A percentile compares a stretch with the other conserved stretches of the same genome.
These are phyloP conservation scores for Kryphioiulus occultus DNA, from an alignment of 2,888 invertebrate genomes.

Conservation along the genomic window DNA sequence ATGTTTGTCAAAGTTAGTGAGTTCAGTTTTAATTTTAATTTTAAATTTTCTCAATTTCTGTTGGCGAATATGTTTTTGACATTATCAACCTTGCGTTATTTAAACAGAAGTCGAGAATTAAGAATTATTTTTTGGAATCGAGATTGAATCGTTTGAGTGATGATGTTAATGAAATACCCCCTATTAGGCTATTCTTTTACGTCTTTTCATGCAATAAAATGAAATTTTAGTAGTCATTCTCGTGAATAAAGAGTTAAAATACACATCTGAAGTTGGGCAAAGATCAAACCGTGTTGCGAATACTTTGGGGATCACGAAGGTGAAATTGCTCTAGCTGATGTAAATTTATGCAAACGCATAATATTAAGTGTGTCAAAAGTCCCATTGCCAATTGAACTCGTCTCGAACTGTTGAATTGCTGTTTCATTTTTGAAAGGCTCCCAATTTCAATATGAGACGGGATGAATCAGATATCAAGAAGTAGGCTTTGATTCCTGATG, in stretches of 20 bases:
- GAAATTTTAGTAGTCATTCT: not conserved
- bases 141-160: too few relatives aligned
- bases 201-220: not conserved
- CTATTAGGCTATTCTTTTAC: not conserved
- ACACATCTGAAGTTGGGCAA: not conserved
- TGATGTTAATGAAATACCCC: too few relatives aligned
- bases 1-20: too few relatives aligned
- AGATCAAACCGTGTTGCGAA: not conserved
- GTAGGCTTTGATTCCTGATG: not conserved
- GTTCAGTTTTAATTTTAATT: too few relatives aligned
- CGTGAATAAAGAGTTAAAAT: not conserved
- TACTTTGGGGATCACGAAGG: not conserved
- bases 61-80: too few relatives aligned
- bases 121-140: too few relatives aligned
- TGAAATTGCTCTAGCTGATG: not conserved
- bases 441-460: not conserved
- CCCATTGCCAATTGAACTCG: conserved; percentile 24
- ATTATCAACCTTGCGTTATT: too few relatives aligned
- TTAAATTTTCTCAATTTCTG: too few relatives aligned
- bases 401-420: not conserved
- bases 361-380: conserved; percentile 39
- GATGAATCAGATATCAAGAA: not conserved
- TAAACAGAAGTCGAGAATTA: too few relatives aligned
- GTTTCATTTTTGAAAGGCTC: not conserved
- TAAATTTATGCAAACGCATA: conserved; percentile 22